phyloP scores from a whole-genome alignment of 2,888 invertebrate species.

The Acrobasis suavella region DNA sequence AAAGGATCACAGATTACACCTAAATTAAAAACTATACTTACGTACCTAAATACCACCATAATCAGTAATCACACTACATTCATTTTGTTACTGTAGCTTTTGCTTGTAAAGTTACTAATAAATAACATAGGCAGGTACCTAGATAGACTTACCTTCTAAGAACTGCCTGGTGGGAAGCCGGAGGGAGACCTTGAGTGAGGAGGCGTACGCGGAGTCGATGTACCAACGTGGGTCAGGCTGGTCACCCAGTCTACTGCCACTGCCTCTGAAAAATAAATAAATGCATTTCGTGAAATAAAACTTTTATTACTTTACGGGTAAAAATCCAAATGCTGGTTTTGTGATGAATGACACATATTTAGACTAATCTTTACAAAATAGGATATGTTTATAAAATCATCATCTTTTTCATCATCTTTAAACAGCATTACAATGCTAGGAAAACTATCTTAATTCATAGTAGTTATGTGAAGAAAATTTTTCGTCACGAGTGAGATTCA shows the following conservation, averaged over 20 bases:
- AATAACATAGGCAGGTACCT: background rate
- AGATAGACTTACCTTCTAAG: conserved; percentile 63
- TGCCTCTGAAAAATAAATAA: conserved; percentile 55
- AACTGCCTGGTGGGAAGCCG: conserved; percentile 75
- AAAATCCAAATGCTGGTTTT: background rate
- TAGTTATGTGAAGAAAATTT: no score
- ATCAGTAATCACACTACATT: background rate
- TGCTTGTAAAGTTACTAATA: no score
- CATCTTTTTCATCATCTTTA: no score
- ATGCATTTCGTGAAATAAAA: conserved; percentile 13
- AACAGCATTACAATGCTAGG: no score
- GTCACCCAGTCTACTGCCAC: conserved; percentile 70
- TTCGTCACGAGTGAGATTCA: no score
- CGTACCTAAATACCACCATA: no score
- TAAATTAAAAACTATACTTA: no score
- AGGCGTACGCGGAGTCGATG: conserved; percentile 76
- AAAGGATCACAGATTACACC: no score
- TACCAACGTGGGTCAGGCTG: conserved; percentile 74
- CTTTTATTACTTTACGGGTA: background rate
- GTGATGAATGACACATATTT: background rate
- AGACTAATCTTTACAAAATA: no score
- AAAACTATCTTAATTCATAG: no score
- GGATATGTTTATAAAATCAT: no score
- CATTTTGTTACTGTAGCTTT: no score
- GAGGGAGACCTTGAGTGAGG: conserved; percentile 74